Evolutionary conservation across 2,888 invertebrate species (phyloP).

Genomic region (Drosophila subsilvestris): DNA sequence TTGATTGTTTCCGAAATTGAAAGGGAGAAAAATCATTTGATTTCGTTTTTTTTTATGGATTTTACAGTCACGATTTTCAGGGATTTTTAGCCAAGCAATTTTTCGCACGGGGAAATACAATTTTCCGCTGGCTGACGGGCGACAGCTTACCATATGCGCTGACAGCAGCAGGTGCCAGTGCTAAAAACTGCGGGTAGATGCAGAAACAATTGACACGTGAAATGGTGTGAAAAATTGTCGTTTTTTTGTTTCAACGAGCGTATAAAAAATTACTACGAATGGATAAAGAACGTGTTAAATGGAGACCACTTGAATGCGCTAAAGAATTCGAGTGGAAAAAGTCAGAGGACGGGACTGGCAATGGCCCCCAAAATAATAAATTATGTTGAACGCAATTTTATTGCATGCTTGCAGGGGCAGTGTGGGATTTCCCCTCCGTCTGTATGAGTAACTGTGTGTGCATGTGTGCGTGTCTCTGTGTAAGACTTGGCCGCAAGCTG

Average conservation of each 20-base stretch:
- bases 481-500: conserved; percentile 17
- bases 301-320: neutral
- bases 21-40: conserved; percentile 24
- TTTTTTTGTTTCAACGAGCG: conserved; percentile 12
- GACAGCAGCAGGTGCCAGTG: conserved; percentile 16
- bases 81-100: conserved; percentile 18
- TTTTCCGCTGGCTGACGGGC: conserved; percentile 33
- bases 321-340: conserved; percentile 21
- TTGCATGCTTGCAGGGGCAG: conserved; percentile 43
- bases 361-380: conserved; percentile 55
- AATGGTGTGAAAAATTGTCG: conserved; percentile 49
- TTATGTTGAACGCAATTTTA: conserved; percentile 53
- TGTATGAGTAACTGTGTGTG: neutral
- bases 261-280: conserved; percentile 18
- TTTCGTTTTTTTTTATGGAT: conserved; percentile 2
- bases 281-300: conserved; percentile 16
- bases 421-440: conserved; percentile 6
- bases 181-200: neutral
- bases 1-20: conserved; percentile 35
- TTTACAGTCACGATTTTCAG: conserved; percentile 13
- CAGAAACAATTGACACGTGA: conserved; percentile 27
- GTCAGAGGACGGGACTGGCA: neutral
- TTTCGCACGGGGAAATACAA: conserved; percentile 22
- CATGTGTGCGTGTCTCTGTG: conserved; percentile 2
- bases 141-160: conserved; percentile 38